Evolutionary conservation across 2,113 vertebrate genomes (phyloP).

Genomic region (Lagenorhynchus albirostris): DNA sequence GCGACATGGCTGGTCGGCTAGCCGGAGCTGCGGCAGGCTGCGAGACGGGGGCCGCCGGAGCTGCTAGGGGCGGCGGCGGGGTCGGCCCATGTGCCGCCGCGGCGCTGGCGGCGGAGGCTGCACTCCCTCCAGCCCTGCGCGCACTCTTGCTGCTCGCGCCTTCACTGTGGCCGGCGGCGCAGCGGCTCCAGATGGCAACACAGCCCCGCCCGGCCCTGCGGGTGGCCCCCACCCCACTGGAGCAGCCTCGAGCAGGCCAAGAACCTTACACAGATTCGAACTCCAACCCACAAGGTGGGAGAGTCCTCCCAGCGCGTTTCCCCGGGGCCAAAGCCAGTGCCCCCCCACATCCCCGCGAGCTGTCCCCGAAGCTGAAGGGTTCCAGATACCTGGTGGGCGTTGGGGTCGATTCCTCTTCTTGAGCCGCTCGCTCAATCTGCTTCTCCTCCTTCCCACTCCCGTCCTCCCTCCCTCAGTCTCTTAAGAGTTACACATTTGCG

Average conservation of each 20-base stretch:
- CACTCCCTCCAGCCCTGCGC: slow-evolving; percentile 27
- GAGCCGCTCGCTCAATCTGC: neutral
- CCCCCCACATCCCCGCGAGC: neutral
- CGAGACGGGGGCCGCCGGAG: neutral
- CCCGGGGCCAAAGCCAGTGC: accelerated
- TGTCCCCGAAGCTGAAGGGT: neutral
- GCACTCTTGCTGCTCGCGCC: slow-evolving; percentile 40
- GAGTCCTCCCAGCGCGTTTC: neutral
- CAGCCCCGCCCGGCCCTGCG: slow-evolving; percentile 61
- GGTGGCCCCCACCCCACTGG: slow-evolving; percentile 61
- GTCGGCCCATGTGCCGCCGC: slow-evolving; percentile 59
- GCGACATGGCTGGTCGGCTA: slow-evolving; percentile 86
- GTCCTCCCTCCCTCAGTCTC: neutral
- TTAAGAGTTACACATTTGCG: neutral
- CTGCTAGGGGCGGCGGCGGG: slow-evolving; percentile 42
- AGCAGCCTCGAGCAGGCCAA: neutral
- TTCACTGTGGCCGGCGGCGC: slow-evolving; percentile 43
- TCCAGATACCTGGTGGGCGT: neutral
- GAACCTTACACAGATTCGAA: neutral
- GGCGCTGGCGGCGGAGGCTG: slow-evolving; percentile 9
- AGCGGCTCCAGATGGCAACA: slow-evolving; percentile 59
- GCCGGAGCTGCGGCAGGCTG: slow-evolving; percentile 41
- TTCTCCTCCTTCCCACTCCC: neutral
- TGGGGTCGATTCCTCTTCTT: neutral
- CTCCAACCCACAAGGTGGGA: neutral